A percentile compares a stretch with the other conserved stretches of the same genome.
phyloP scores from a whole-genome alignment of 2,888 invertebrate species.

The Timandra comae region DNA sequence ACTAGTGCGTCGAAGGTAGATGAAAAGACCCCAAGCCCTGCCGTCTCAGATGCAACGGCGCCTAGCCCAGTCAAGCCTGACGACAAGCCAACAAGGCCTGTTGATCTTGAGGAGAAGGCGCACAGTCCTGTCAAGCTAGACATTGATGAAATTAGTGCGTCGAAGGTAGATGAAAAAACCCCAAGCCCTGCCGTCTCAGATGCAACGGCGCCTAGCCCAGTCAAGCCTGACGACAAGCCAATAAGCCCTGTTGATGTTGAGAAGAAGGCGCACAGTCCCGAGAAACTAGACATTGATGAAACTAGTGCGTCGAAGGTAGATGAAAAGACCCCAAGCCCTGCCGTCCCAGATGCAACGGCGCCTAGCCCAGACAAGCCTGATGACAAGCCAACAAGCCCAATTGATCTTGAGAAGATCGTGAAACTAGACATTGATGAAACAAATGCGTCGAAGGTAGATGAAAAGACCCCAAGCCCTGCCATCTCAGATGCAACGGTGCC shows the following conservation, averaged over 20 bases:
- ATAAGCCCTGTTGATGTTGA: slow-evolving; percentile 6
- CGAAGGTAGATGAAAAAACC: slow-evolving; percentile 1
- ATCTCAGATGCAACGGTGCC: slow-evolving; percentile 1
- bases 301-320: slow-evolving; percentile 1
- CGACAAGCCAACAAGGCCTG: slow-evolving; percentile 7
- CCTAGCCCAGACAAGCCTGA: slow-evolving; percentile 1
- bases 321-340: slow-evolving; percentile 13
- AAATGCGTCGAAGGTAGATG: too few relatives aligned
- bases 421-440: too few relatives aligned
- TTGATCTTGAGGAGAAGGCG: slow-evolving; percentile 10
- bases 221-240: slow-evolving; percentile 8
- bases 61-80: slow-evolving; percentile 5
- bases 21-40: slow-evolving; percentile 4
- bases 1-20: too few relatives aligned
- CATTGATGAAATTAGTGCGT: slow-evolving; percentile 5
- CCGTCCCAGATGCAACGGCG: slow-evolving; percentile 6
- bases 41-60: neutral
- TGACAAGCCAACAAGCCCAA: slow-evolving; percentile 1
- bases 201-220: slow-evolving; percentile 11
- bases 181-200: slow-evolving; percentile 1
- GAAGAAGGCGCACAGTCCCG: slow-evolving; percentile 11
- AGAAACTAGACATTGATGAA: neutral
- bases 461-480: slow-evolving; percentile 8
- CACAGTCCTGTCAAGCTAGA: slow-evolving; percentile 6
- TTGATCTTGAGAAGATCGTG: too few relatives aligned